Evolutionary conservation across 2,113 vertebrate species (phyloP).

Genomic region (Sphaerodactylus townsendi): DNA sequence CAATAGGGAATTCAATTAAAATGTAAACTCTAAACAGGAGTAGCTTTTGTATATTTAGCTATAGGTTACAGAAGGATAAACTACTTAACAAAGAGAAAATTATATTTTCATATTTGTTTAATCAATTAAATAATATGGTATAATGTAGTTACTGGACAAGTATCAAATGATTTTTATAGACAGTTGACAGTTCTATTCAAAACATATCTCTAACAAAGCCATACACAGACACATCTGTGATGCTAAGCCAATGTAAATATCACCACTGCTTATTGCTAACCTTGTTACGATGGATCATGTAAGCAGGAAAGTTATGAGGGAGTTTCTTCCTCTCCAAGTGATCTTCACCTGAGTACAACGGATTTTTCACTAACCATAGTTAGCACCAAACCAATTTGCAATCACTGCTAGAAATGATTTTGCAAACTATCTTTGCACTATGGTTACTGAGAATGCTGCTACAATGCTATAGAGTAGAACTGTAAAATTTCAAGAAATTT

Average conservation of each 20-base stretch:
- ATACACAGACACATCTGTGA: not conserved
- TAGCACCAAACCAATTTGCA: not conserved
- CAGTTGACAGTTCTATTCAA: not conserved
- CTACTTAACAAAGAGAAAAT: not conserved
- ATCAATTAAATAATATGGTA: too few relatives aligned
- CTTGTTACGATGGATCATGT: not conserved
- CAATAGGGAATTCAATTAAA: not conserved
- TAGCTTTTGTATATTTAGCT: too few relatives aligned
- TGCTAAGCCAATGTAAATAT: not conserved
- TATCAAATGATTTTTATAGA: not conserved
- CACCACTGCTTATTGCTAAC: too few relatives aligned
- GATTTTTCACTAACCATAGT: not conserved
- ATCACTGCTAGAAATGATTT: not conserved
- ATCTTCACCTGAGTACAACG: not conserved
- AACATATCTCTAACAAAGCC: not conserved
- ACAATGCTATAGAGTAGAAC: too few relatives aligned
- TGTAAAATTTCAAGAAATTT: too few relatives aligned
- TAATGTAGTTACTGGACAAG: not conserved
- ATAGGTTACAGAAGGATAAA: too few relatives aligned
- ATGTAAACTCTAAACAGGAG: not conserved
- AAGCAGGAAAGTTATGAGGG: not conserved
- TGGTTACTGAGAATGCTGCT: not conserved
- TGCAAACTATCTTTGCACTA: not conserved
- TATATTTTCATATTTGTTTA: not conserved
- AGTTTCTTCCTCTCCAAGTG: not conserved